Base-by-base conservation (phyloP, 1,140 invertebrate species). In the Radopholus similis region DNA sequence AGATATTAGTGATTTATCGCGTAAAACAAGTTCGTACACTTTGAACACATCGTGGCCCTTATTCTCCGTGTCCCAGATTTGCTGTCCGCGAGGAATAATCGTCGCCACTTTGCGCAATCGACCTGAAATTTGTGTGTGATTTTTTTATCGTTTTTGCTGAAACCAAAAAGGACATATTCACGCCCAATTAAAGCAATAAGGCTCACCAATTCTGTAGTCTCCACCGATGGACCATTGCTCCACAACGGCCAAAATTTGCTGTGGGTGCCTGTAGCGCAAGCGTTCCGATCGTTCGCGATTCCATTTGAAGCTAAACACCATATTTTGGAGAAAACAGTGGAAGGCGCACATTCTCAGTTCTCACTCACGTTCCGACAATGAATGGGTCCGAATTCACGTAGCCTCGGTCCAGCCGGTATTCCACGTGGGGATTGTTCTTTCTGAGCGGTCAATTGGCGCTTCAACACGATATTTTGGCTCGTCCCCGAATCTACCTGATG, bases 21-120 rank as follows among this genome's bases (percentile, higher is more conserved):
- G 21, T 21, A 42, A 42, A 15, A 42, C 13, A 42, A 42, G 40
- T 42, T 15, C 40, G 40, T 11, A 66, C 4, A 80, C 79, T 47
- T 79, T 42, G 59, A 72, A 81, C 4, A 81, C 80, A 44, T 81
- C 69, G 60, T 81, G 78, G 2, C 78, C 78, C 70, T 75, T 77
- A 2, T 76, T 77, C 56, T 81, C 78, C 4, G 64, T 72, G 49
- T 82, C 73, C 75, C 69, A 80, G 2, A 80, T 38, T 49, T 80
- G 71, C 38, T 59, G 63, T 23, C 77, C 77, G 40, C 77, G 76
- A 3, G 77, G 77, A 11, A 80, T 55, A 44, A 71, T 66, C 5
- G 62, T 78, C 26, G 66, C 67, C n/a, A 79, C 77, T 13, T 71
- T 75, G 38, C 78, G 76, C 40, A 65, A 70, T 30, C 62, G 30